These are phyloP conservation scores for Macrochelys suwanniensis DNA, from an alignment of 2,797 vertebrate species.

Conservation along the genomic window DNA sequence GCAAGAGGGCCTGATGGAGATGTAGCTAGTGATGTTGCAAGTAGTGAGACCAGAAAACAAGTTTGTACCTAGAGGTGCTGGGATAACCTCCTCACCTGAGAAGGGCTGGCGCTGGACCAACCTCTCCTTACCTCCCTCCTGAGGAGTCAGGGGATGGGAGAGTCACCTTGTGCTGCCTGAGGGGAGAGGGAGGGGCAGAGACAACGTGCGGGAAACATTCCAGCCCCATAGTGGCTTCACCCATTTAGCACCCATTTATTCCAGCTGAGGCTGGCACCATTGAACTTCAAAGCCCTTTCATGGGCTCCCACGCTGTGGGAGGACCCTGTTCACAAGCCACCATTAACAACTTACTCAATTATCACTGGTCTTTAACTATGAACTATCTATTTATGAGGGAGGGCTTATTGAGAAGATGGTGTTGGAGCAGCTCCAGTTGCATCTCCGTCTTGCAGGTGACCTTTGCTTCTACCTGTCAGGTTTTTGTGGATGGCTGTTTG, in stretches of 20 bases:
- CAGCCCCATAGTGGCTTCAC: background rate
- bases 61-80: fast-evolving
- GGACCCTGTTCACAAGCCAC: background rate
- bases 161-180: background rate
- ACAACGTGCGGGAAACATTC: fast-evolving
- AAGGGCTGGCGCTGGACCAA: fast-evolving
- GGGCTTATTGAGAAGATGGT: background rate
- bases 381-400: background rate
- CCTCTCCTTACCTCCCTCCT: background rate
- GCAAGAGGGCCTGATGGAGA: background rate
- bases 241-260: background rate
- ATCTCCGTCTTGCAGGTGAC: background rate
- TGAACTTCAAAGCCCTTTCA: background rate
- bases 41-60: background rate
- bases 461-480: background rate
- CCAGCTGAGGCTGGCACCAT: background rate
- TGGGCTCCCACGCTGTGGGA: background rate
- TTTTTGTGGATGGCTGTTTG: background rate
- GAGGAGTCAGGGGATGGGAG: background rate
- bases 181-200: background rate
- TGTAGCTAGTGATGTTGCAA: background rate
- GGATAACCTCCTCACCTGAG: background rate
- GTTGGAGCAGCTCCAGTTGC: too few species aligned
- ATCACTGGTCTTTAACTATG: background rate
- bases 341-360: background rate